phyloP scores from a whole-genome alignment of 2,888 invertebrate species.

The Morpho achilles region DNA sequence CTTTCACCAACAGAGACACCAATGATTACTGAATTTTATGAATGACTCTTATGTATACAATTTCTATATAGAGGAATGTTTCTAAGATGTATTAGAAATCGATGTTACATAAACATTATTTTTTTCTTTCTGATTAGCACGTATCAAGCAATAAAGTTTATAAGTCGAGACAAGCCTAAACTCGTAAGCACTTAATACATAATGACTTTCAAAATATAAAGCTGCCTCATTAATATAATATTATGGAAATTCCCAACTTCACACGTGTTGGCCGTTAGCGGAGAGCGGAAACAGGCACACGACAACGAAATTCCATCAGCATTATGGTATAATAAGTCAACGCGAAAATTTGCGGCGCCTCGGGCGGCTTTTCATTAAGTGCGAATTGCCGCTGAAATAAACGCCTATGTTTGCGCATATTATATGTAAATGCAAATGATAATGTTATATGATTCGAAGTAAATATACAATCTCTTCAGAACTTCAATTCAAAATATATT shows the following conservation, averaged over 20 bases:
- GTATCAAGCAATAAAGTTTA: constrained; percentile 6
- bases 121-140: neutral
- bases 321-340: constrained; percentile 59
- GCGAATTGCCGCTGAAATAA: constrained; percentile 36
- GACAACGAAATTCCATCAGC: constrained; percentile 65
- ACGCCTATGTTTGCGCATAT: constrained; percentile 4
- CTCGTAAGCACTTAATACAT: constrained; percentile 4
- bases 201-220: constrained; percentile 20
- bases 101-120: neutral
- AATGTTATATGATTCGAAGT: no score
- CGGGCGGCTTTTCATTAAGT: constrained; percentile 36
- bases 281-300: constrained; percentile 29
- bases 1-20: no score
- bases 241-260: constrained; percentile 34
- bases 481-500: no score
- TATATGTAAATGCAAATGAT: no score
- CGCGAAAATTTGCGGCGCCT: constrained; percentile 51
- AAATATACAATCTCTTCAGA: no score
- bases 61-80: no score
- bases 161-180: constrained; percentile 4
- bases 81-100: neutral
- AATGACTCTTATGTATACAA: no score
- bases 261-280: constrained; percentile 27
- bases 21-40: no score
- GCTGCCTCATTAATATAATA: constrained; percentile 25